phyloP scores from a whole-genome alignment of 2,888 invertebrate species.

The Dryadula phaetusa region DNA sequence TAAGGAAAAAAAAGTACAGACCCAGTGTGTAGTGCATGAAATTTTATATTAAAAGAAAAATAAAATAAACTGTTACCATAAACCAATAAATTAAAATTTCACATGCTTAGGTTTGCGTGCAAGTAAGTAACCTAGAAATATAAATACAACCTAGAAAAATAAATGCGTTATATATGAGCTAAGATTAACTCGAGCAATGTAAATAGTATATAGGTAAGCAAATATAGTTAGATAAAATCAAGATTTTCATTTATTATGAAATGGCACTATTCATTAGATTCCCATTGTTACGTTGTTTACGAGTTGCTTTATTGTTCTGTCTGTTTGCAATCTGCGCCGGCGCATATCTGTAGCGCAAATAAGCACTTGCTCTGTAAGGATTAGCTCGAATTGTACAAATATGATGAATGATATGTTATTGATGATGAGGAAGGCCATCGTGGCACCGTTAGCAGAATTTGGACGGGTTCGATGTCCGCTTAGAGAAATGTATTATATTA shows the following conservation, averaged over 20 bases:
- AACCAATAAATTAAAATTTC: too few species aligned
- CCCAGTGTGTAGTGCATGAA: too few species aligned
- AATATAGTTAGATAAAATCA: not conserved
- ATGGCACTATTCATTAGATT: slow-evolving; percentile 46
- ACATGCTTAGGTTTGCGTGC: too few species aligned
- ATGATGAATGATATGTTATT: too few species aligned
- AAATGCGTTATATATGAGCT: not conserved
- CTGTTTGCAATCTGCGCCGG: slow-evolving; percentile 31
- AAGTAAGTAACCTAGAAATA: not conserved
- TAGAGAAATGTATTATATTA: too few species aligned
- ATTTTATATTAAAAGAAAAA: too few species aligned
- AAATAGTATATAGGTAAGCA: not conserved
- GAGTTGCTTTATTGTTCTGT: slow-evolving; percentile 38
- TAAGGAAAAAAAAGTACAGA: too few species aligned
- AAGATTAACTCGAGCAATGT: slow-evolving; percentile 3
- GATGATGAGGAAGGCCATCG: too few species aligned
- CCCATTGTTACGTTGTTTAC: slow-evolving; percentile 45
- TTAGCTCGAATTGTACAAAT: slow-evolving; percentile 4
- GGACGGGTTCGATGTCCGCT: too few species aligned
- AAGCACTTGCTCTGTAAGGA: slow-evolving; percentile 21
- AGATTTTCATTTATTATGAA: slow-evolving; percentile 31
- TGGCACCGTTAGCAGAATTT: too few species aligned
- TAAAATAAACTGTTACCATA: too few species aligned
- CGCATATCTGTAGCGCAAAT: slow-evolving; percentile 29
- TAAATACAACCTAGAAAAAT: not conserved